Conservation (phyloP, 2,797 vertebrate species). For the Macroramphosus scolopax region DNA sequence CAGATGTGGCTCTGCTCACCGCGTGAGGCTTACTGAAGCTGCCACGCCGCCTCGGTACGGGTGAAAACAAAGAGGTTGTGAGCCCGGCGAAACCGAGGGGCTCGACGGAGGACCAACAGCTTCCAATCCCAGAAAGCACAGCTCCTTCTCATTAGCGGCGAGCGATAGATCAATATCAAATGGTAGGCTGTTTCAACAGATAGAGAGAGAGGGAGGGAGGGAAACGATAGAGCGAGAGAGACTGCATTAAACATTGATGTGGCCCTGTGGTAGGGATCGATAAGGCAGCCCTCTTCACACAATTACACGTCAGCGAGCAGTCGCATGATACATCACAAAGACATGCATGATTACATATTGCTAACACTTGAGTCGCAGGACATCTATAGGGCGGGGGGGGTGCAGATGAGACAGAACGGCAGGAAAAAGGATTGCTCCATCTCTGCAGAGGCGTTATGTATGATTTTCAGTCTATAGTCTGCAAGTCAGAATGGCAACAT, state of each 20-base stretch:
- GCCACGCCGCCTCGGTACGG: background rate
- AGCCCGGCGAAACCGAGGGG: no score
- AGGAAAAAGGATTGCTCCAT: constrained; percentile 1
- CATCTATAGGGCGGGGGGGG: constrained; percentile 11
- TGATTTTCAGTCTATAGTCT: constrained; percentile 30
- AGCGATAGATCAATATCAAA: constrained; percentile 76
- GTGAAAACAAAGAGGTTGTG: constrained; percentile 42
- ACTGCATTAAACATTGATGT: constrained; percentile 83
- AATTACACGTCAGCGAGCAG: constrained; percentile 78
- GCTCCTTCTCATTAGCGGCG: constrained; percentile 71
- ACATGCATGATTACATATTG: constrained; percentile 49
- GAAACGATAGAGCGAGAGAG: constrained; percentile 58
- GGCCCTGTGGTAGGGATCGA: constrained; percentile 70
- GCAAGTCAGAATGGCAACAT: constrained; percentile 24
- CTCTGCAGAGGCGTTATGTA: constrained; percentile 13
- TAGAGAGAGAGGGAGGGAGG: constrained; percentile 30
- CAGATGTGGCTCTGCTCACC: no score
- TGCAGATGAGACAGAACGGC: constrained; percentile 4
- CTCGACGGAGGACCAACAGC: constrained; percentile 20
- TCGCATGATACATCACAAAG: constrained; percentile 59
- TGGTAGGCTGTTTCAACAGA: constrained; percentile 69
- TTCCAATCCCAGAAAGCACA: constrained; percentile 41
- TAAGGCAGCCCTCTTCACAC: constrained; percentile 76
- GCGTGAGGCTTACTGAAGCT: no score
- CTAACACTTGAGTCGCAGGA: constrained; percentile 7